Evolutionary conservation across 1,140 invertebrate genomes (phyloP), one percentile per base, ranked within the genome.

Genomic region (Neodiprion fabricii): DNA sequence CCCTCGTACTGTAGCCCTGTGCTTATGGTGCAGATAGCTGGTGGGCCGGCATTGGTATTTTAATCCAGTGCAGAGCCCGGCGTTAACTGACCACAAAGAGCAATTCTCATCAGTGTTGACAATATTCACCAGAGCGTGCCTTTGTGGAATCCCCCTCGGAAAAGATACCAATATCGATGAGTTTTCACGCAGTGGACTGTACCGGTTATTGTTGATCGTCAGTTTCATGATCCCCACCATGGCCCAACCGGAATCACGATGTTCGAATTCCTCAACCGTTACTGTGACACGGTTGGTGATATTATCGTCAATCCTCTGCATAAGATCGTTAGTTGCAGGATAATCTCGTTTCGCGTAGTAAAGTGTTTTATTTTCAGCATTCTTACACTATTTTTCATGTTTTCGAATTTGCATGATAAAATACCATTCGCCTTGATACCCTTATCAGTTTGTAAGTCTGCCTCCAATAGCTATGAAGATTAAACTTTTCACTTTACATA

Each of bases 1-100:
- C 78, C 79, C 66, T 77, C 70, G 78, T 86, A 86, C 48, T 87
- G 85, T 53, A 88, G 68, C 76, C 83, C 79, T 72, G 79, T 72
- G 49, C 65, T 21, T 71, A 76, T 81, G 80, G 67, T 77, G 74
- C 40, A 72, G 81, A 77, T 88, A 66, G 70, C 74, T 66, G 79
- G 78, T 53, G 79, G 67, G 66, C 79, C 72, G 14, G 73, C 8
- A 76, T 84, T 79, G 40, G 77, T 76, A 61, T 67, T 28, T 21
- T 21, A 28, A 75, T 77, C 48, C 82, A 85, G 78, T 84, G 78
- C 17, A 87, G 74, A 5, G 82, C 17, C 17, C 17, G 17, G 17
- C 17, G 17, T 21, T 21, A 21, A 21, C 17, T 21, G 17, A 21
- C 17, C 17, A 21, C 17, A 21, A 21, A 21, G 0, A 21, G 17